Conservation (phyloP, 2,888 invertebrate species). For the Dascillus cervinus region DNA sequence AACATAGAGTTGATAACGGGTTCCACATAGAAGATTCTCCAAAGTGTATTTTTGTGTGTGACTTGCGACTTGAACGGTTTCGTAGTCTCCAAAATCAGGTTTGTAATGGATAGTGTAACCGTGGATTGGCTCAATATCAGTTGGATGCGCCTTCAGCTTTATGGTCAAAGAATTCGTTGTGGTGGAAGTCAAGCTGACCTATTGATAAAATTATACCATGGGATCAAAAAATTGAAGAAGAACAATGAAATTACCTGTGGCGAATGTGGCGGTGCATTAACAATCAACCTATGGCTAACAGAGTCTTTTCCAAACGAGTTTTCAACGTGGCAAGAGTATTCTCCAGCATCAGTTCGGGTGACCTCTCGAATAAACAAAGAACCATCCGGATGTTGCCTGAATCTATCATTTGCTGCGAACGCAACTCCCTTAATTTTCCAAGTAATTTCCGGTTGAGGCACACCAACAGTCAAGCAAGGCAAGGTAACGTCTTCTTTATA, state of each 20-base stretch:
- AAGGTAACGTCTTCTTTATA: slow-evolving; percentile 88
- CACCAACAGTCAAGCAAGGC: slow-evolving; percentile 87
- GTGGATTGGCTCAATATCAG: slow-evolving; percentile 80
- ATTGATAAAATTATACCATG: slow-evolving; percentile 29
- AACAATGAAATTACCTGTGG: slow-evolving; percentile 46
- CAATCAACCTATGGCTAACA: slow-evolving; percentile 81
- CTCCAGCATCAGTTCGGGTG: slow-evolving; percentile 83
- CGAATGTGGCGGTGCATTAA: slow-evolving; percentile 71
- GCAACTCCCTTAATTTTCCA: slow-evolving; percentile 83
- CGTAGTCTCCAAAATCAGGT: slow-evolving; percentile 92
- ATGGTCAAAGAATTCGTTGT: slow-evolving; percentile 69
- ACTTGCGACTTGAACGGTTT: slow-evolving; percentile 65
- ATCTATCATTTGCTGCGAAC: slow-evolving; percentile 72
- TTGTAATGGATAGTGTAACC: slow-evolving; percentile 90
- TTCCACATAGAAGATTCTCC: slow-evolving; percentile 85
- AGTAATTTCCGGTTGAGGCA: slow-evolving; percentile 80
- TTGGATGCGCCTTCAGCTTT: slow-evolving; percentile 63
- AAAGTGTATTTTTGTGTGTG: slow-evolving; percentile 76
- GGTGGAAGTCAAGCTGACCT: slow-evolving; percentile 64
- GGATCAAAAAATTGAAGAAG: neutral
- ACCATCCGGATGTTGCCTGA: slow-evolving; percentile 81
- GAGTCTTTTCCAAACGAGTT: slow-evolving; percentile 90
- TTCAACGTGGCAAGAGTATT: slow-evolving; percentile 89
- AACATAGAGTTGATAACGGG: slow-evolving; percentile 87
- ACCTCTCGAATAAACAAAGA: slow-evolving; percentile 86